Evolutionary conservation across 2,113 vertebrate species (phyloP).

Genomic region (Montifringilla adamsi): DNA sequence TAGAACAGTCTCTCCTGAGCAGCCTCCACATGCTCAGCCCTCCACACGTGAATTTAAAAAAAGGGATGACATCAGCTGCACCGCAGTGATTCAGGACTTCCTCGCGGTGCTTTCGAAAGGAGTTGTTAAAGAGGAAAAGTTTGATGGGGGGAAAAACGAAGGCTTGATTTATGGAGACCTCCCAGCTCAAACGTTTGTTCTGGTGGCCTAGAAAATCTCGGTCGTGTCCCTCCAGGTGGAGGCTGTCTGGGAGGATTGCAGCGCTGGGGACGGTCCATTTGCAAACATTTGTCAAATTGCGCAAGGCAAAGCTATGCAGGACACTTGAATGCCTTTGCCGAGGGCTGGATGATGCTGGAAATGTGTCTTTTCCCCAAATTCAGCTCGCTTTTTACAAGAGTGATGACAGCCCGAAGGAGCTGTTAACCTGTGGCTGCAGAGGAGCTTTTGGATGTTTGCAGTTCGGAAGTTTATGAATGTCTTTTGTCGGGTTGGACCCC

Average conservation of each 20-base stretch:
- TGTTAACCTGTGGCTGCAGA: neutral
- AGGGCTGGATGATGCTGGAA: neutral
- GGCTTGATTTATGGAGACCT: constrained; percentile 23
- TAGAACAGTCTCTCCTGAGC: constrained; percentile 48
- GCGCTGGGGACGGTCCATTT: neutral
- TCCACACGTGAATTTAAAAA: constrained; percentile 63
- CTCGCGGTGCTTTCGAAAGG: constrained; percentile 1
- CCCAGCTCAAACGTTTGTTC: neutral
- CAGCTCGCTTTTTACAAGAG: neutral
- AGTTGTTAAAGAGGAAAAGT: constrained; percentile 19
- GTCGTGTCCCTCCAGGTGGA: neutral
- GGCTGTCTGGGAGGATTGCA: neutral
- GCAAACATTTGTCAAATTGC: constrained; percentile 21
- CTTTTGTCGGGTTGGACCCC: neutral
- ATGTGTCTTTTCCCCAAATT: neutral
- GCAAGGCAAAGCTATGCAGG: neutral
- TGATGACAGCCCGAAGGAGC: neutral
- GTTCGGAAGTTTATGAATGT: neutral
- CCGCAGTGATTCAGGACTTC: constrained; percentile 19
- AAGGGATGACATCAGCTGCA: constrained; percentile 60
- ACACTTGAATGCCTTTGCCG: neutral
- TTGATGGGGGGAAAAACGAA: neutral
- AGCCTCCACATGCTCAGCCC: constrained; percentile 28
- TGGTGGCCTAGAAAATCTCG: neutral
- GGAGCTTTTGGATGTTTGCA: neutral